Evolutionary conservation across 2,113 vertebrate species (phyloP).

Genomic region (Bufo gargarizans): DNA sequence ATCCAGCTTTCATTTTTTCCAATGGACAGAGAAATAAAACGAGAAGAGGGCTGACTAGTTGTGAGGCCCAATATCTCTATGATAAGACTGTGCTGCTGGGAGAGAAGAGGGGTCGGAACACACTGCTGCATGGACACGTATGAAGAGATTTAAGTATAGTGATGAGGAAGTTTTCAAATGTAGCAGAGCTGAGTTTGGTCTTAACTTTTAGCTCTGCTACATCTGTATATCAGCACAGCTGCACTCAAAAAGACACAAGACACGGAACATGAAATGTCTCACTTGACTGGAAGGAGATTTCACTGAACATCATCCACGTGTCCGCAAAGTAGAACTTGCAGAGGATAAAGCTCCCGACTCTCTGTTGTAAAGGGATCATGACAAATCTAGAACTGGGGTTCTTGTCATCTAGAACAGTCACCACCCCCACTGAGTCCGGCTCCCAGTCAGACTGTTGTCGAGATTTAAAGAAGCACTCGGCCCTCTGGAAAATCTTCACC

Average conservation of each 20-base stretch:
- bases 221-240: background rate
- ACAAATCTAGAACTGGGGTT: conserved; percentile 90
- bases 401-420: conserved; percentile 84
- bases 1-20: background rate
- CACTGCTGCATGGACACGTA: background rate
- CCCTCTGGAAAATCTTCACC: conserved; percentile 88
- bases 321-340: conserved; percentile 87
- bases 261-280: background rate
- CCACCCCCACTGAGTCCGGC: conserved; percentile 73
- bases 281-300: conserved; percentile 91
- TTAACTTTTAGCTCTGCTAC: background rate
- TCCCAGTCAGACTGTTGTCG: conserved; percentile 79
- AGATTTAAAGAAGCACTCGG: conserved; percentile 83
- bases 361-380: conserved; percentile 79
- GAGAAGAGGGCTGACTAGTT: too few relatives aligned
- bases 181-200: too few relatives aligned
- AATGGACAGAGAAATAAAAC: too few relatives aligned
- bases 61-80: background rate
- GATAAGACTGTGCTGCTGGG: background rate
- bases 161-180: too few relatives aligned
- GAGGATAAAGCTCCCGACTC: conserved; percentile 76
- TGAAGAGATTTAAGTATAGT: background rate
- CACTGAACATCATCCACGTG: conserved; percentile 92
- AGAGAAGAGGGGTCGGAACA: background rate
- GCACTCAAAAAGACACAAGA: too few relatives aligned